Conservation (phyloP, 92 coral and sea anemone species). For the Plumapathes pennacea region DNA sequence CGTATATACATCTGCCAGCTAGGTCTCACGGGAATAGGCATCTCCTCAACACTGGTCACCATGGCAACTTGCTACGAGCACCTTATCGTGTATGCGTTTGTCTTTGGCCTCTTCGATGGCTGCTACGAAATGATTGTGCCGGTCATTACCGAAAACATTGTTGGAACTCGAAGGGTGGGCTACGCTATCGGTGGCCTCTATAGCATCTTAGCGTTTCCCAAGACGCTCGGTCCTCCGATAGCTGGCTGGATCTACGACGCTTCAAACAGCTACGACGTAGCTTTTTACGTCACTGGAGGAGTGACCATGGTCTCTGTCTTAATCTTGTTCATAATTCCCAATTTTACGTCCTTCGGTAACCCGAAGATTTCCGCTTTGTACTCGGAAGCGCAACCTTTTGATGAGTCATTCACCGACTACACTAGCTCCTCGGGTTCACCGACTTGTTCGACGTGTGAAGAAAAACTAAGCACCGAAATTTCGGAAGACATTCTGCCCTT, state of each 20-base stretch:
- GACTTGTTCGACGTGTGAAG: no score
- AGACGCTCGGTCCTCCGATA: conserved; percentile 70
- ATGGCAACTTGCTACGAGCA: conserved; percentile 49
- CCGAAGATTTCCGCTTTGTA: no score
- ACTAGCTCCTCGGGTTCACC: no score
- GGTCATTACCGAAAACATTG: conserved; percentile 66
- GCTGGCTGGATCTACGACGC: conserved; percentile 64
- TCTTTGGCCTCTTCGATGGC: conserved; percentile 69
- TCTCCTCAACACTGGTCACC: conserved; percentile 53
- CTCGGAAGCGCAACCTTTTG: no score
- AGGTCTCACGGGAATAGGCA: conserved; percentile 45
- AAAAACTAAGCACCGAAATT: no score
- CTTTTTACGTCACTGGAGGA: conserved; percentile 56
- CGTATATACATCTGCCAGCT: conserved; percentile 58
- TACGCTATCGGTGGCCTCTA: conserved; percentile 65
- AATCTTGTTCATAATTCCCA: no score
- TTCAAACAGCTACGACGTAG: conserved; percentile 33
- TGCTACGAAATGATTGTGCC: conserved; percentile 74
- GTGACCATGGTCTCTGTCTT: conserved; percentile 44
- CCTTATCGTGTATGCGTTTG: conserved; percentile 52
- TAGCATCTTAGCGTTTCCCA: conserved; percentile 62
- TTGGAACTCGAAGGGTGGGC: conserved; percentile 43
- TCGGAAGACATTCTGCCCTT: no score
- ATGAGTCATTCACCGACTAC: no score
- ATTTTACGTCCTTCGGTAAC: no score